Base-by-base conservation (phyloP, 2,797 vertebrate species). In the Fundulus diaphanus region DNA sequence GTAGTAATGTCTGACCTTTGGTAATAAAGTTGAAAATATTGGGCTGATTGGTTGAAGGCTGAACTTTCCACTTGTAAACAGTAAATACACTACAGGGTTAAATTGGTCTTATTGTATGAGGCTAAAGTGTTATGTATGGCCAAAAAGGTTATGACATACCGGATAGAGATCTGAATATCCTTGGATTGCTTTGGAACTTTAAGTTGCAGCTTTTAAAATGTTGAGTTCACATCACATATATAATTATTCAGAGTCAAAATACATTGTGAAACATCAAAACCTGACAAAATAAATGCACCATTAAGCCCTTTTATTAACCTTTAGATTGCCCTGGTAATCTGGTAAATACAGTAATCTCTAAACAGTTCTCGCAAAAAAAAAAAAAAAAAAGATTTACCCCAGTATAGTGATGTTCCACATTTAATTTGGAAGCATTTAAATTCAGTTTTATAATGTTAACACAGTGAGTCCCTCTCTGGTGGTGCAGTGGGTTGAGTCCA, bases 1-100 rank as follows among this genome's bases (percentile, higher is more conserved):
- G 75, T 88, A 82, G 54, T 52, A 66, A 79, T 78, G 67, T 80
- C 49, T 78, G 68, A 27, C 72, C 79, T 82, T 40, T 20, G 79
- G 85, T 80, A 81, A 82, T 67, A 88, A 86, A 88, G 86, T 87
- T 88, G 77, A 4, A 9, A 86, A 84, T 79, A 24, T 20, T 63
- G 77, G 69, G 22, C 70, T 87, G 81, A 86, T 82, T 90, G 81
- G 84, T 68, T 67, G 61, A 71, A 84, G 76, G 20, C 51, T 46
- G 29, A 68, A 69, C 29, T 74, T 79, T 82, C 59, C 73, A 73
- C 70, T 46, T 68, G 72, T 76, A 61, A 85, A 80, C 4, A 5
- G 59, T 74, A 83, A 79, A 83, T 80, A 82, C 69, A 85, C 84
- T 75, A 79, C 70, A 73, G 27, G 6, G 56, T 56, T 27, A 54